A percentile compares a stretch with the other conserved stretches of the same genome.
Evolutionary conservation across 2,888 invertebrate genomes (phyloP).

Genomic region (Lasioglossum marginatum): DNA sequence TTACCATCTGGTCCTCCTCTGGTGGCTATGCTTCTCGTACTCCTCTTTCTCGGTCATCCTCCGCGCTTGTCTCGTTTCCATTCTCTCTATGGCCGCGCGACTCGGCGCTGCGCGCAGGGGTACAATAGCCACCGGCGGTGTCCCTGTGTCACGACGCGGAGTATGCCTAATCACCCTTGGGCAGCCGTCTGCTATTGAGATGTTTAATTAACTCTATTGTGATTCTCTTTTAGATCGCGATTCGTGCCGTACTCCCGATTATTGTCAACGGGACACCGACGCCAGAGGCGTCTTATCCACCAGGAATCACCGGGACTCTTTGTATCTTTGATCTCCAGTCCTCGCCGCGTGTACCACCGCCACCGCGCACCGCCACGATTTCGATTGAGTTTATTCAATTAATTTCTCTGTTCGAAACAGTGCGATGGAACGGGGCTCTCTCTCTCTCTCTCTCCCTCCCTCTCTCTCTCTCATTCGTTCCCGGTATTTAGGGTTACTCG

Average conservation of each 20-base stretch:
- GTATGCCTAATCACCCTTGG: slow-evolving; percentile 82
- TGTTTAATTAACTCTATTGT: slow-evolving; percentile 83
- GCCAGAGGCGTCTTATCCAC: slow-evolving; percentile 58
- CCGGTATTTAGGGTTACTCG: background rate
- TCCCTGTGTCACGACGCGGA: slow-evolving; percentile 75
- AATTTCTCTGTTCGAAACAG: slow-evolving; percentile 16
- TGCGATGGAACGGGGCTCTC: background rate
- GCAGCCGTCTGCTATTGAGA: slow-evolving; percentile 82
- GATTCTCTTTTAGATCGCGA: slow-evolving; percentile 69
- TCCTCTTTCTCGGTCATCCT: slow-evolving; percentile 38
- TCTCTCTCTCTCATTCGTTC: background rate
- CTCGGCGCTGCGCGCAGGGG: slow-evolving; percentile 52
- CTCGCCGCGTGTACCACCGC: background rate
- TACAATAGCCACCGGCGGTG: slow-evolving; percentile 80
- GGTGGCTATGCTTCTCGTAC: slow-evolving; percentile 8
- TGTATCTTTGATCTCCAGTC: slow-evolving; percentile 56
- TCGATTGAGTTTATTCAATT: slow-evolving; percentile 50
- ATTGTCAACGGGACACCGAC: slow-evolving; percentile 55
- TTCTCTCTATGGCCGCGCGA: slow-evolving; percentile 21
- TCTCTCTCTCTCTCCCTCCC: too few relatives aligned
- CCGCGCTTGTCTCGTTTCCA: slow-evolving; percentile 31
- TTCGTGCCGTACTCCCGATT: slow-evolving; percentile 61
- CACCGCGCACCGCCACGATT: slow-evolving; percentile 1
- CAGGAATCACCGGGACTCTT: slow-evolving; percentile 45
- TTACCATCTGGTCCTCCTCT: background rate